Conservation (phyloP, 1,140 invertebrate genomes). For the Neocloeon triangulifer region DNA sequence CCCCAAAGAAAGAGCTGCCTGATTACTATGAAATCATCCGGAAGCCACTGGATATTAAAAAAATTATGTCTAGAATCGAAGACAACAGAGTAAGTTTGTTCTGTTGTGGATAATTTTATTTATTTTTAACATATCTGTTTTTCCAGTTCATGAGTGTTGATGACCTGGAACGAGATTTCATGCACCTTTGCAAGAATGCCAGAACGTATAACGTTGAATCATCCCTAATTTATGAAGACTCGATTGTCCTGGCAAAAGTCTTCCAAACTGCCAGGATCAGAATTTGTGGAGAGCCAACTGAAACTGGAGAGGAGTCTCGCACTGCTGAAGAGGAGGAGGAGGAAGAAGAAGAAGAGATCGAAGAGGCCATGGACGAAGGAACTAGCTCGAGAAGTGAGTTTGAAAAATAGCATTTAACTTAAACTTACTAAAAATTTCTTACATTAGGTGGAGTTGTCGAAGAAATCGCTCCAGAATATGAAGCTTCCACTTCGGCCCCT, state of each 20-base stretch:
- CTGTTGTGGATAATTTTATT: not conserved
- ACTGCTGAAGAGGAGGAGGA: slow-evolving; percentile 11
- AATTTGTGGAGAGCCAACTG: slow-evolving; percentile 7
- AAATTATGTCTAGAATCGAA: slow-evolving; percentile 21
- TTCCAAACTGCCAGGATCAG: slow-evolving; percentile 14
- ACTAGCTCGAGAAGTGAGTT: slow-evolving; percentile 1
- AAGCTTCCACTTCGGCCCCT: no score
- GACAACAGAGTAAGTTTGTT: slow-evolving; percentile 13
- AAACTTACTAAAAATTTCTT: not conserved
- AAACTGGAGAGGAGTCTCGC: slow-evolving; percentile 8
- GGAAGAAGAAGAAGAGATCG: slow-evolving; percentile 11
- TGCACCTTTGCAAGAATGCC: slow-evolving; percentile 35
- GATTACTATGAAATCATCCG: slow-evolving; percentile 43
- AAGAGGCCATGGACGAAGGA: slow-evolving; percentile 8
- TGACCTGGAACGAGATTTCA: slow-evolving; percentile 31
- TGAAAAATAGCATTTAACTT: not conserved
- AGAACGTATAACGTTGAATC: slow-evolving; percentile 40
- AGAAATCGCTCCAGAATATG: no score
- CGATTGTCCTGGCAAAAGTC: slow-evolving; percentile 33
- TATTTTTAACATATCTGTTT: slow-evolving; percentile 7
- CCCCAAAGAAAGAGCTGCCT: slow-evolving; percentile 30
- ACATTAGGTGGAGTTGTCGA: no score
- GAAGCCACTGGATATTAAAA: slow-evolving; percentile 37
- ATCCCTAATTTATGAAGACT: slow-evolving; percentile 37
- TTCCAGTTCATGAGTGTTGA: slow-evolving; percentile 27